These are phyloP conservation scores for Drosophila sulfurigaster DNA, from an alignment of 1,140 invertebrate species.

Conservation along the genomic window DNA sequence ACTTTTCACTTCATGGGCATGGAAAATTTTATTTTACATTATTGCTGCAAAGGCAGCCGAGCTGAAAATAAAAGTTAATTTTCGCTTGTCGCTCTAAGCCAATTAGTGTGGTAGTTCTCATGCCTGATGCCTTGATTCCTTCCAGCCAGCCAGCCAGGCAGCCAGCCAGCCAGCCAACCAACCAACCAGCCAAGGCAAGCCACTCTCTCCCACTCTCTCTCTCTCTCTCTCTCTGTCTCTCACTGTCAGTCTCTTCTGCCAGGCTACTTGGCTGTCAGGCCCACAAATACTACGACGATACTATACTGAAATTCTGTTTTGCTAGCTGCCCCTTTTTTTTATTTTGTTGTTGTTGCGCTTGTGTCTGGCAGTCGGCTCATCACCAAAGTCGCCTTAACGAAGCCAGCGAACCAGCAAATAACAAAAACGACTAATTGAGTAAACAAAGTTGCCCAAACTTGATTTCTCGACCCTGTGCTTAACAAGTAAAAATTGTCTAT, in stretches of 20 bases:
- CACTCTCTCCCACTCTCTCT: too few relatives aligned
- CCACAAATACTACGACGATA: too few relatives aligned
- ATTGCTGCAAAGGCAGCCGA: slow-evolving; percentile 56
- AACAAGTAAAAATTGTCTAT: too few relatives aligned
- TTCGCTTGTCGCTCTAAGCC: slow-evolving; percentile 82
- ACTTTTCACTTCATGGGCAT: slow-evolving; percentile 64
- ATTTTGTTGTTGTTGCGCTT: too few relatives aligned
- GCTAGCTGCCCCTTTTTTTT: not conserved
- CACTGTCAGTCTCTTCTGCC: too few relatives aligned
- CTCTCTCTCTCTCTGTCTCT: too few relatives aligned
- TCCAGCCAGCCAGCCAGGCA: too few relatives aligned
- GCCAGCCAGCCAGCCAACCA: too few relatives aligned
- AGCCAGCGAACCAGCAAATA: slow-evolving; percentile 74
- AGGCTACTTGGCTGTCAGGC: too few relatives aligned
- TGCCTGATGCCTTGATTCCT: not conserved
- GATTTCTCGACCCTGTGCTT: slow-evolving; percentile 40
- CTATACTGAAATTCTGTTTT: too few relatives aligned
- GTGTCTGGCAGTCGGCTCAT: slow-evolving; percentile 29
- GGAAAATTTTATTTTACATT: slow-evolving; percentile 71
- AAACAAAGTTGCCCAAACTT: slow-evolving; percentile 75
- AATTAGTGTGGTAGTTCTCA: slow-evolving; percentile 68
- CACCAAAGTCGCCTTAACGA: slow-evolving; percentile 53
- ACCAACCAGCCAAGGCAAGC: too few relatives aligned
- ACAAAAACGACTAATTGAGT: slow-evolving; percentile 80
- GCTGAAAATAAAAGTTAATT: slow-evolving; percentile 79